Evolutionary conservation across 2,888 invertebrate genomes (phyloP), one percentile per base, ranked within the genome.

Genomic region (Timema cristinae): DNA sequence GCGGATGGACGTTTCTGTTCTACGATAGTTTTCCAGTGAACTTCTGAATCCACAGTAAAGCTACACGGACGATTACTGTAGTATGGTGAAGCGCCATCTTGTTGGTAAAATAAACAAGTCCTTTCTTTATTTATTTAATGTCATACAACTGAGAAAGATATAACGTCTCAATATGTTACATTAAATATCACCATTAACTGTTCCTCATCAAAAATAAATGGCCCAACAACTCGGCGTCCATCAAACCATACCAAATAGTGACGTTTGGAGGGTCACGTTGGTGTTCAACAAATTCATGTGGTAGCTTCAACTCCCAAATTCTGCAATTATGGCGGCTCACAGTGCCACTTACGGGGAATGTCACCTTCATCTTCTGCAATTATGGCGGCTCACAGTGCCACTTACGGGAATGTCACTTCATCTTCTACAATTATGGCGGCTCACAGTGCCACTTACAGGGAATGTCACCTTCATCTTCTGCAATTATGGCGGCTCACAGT

Each of bases 301-400:
- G 59, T 47, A 5, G 16, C 47, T 54, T 59, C 32, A 50, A 7
- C 11, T 48, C 15, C 59, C 59, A 69, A 56, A 69, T 69, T n/a
- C 54, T 7, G 7, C 16, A 52, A n/a, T 69, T 59, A 56, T 48
- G 15, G n/a, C 59, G 15, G 48, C 47, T 69, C 13, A 6, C 59
- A 8, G 52, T 10, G 8, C 59, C 59, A 67, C 67, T 67, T n/a
- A 13, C 48, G 9, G 32, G 49, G 9, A 67, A 32, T 32, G 32
- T 32, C 32, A 2, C 32, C 32, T n/a, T n/a, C n/a, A n/a, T n/a
- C n/a, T n/a, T n/a, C n/a, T n/a, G n/a, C n/a, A n/a, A n/a, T n/a
- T n/a, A n/a, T n/a, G n/a, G n/a, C n/a, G n/a, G n/a, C n/a, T n/a
- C n/a, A n/a, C n/a, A n/a, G n/a, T n/a, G n/a, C n/a, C n/a, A n/a